Percentiles rank a stretch among this genome's conserved stretches.
Evolutionary conservation across 2,113 vertebrate species (phyloP).

Genomic region (Peromyscus maniculatus): DNA sequence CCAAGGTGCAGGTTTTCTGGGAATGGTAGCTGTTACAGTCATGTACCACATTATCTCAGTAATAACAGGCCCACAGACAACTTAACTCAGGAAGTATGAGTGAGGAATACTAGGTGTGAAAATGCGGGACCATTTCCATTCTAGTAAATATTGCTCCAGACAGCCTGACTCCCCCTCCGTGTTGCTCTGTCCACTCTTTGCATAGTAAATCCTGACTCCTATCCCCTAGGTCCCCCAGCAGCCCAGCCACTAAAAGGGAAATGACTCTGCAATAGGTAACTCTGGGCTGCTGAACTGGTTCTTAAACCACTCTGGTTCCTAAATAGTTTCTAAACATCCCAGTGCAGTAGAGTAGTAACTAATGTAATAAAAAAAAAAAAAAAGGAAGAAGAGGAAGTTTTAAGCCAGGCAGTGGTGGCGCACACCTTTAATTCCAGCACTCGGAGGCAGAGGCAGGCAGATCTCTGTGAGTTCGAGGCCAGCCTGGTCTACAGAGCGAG

Average conservation of each 20-base stretch:
- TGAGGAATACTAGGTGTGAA: not conserved
- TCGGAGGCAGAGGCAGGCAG: too few relatives aligned
- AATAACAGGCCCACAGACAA: not conserved
- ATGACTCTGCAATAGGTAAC: not conserved
- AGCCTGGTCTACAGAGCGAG: too few relatives aligned
- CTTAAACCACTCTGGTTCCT: not conserved
- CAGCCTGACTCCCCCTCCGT: not conserved
- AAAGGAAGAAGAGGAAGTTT: too few relatives aligned
- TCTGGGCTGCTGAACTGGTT: not conserved
- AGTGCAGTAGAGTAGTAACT: not conserved
- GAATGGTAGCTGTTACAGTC: not conserved
- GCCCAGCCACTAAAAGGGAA: not conserved
- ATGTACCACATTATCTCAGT: not conserved
- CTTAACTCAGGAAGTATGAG: too few relatives aligned
- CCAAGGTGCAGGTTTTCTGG: not conserved
- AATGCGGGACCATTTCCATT: not conserved
- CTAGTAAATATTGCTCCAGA: not conserved
- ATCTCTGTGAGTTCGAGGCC: too few relatives aligned
- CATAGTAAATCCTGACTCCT: fast-evolving
- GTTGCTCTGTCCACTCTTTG: not conserved
- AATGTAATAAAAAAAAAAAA: not conserved
- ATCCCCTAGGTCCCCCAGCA: not conserved
- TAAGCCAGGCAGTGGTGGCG: too few relatives aligned
- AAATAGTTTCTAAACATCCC: not conserved
- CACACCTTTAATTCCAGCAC: too few relatives aligned